Conservation (phyloP, 2,113 vertebrate genomes). For the Bubo bubo region DNA sequence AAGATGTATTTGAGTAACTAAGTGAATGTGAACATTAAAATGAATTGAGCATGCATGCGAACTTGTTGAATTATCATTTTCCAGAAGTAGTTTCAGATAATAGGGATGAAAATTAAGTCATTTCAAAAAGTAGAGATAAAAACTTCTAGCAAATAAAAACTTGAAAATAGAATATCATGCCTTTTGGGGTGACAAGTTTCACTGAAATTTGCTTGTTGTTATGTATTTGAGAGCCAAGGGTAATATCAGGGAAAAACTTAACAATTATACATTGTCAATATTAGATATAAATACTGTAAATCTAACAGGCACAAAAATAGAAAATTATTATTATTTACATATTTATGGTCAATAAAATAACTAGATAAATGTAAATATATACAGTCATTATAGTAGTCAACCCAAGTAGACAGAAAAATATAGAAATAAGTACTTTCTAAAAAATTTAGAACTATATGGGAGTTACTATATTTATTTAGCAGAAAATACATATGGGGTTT, state of each 20-base stretch:
- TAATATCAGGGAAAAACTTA: neutral
- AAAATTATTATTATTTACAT: neutral
- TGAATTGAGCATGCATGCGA: neutral
- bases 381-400: neutral
- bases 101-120: neutral
- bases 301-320: neutral
- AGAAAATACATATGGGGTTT: accelerated
- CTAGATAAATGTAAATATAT: neutral
- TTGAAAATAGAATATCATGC: neutral
- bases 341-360: neutral
- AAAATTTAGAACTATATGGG: neutral
- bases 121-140: neutral
- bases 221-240: neutral
- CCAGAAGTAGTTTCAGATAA: neutral
- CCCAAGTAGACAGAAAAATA: neutral
- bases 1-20: neutral
- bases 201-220: neutral
- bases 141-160: neutral
- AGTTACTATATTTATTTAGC: neutral
- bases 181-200: neutral
- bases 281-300: neutral
- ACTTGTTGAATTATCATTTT: neutral
- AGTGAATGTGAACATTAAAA: neutral
- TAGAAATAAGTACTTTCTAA: neutral
- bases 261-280: neutral